phyloP scores from a whole-genome alignment of 2,888 invertebrate genomes.

The Zygaena filipendulae region DNA sequence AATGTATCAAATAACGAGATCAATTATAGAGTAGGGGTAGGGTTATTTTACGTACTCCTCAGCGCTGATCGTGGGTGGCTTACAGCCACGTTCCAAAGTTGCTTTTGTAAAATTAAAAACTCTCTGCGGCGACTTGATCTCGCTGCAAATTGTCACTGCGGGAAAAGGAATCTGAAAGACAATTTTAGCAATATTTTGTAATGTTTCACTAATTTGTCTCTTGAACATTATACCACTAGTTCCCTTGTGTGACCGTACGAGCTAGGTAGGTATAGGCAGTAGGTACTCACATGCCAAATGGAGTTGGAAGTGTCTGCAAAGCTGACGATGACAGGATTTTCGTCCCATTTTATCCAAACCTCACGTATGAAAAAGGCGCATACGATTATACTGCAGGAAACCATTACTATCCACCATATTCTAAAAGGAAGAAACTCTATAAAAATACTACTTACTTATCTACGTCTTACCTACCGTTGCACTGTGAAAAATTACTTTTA shows the following conservation, averaged over 20 bases:
- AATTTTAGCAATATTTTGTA: too few species aligned
- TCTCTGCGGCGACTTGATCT: constrained; percentile 67
- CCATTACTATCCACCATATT: constrained; percentile 68
- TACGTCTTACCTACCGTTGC: too few species aligned
- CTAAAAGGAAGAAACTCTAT: too few species aligned
- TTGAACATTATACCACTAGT: too few species aligned
- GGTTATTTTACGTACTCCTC: constrained; percentile 32
- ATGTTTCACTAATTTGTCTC: not conserved
- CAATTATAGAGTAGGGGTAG: too few species aligned
- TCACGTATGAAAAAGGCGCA: constrained; percentile 61
- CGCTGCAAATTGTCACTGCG: constrained; percentile 67
- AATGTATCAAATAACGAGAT: too few species aligned
- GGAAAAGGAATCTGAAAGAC: constrained; percentile 62
- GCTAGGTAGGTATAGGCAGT: too few species aligned
- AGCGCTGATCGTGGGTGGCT: constrained; percentile 21
- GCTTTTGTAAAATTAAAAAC: constrained; percentile 67
- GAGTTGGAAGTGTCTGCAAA: constrained; percentile 73
- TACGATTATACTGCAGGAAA: constrained; percentile 58
- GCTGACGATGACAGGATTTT: constrained; percentile 72
- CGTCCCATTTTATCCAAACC: constrained; percentile 71
- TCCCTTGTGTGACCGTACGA: too few species aligned
- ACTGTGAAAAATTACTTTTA: too few species aligned
- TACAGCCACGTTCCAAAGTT: constrained; percentile 26
- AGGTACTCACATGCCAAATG: constrained; percentile 58
- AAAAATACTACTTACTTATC: too few species aligned